phyloP scores from a whole-genome alignment of 2,888 invertebrate genomes.

The Embidobia sp. region DNA sequence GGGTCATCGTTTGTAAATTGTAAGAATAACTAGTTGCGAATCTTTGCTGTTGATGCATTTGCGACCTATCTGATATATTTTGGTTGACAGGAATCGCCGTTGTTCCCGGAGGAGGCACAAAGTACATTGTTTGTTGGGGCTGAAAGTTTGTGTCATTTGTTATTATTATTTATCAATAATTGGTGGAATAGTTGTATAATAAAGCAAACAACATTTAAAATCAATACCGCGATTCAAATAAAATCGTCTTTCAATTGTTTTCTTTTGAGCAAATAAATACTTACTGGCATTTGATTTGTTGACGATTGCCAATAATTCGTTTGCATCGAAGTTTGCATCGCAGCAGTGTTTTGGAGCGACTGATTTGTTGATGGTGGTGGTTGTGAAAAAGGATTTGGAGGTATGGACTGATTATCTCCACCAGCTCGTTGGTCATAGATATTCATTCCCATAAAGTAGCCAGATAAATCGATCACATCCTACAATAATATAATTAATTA shows the following conservation, averaged over 20 bases:
- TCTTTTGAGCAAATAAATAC: slow-evolving; percentile 3
- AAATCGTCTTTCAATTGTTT: background rate
- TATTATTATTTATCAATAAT: no score
- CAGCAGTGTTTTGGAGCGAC: slow-evolving; percentile 68
- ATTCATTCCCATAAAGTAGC: slow-evolving; percentile 79
- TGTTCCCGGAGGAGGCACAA: slow-evolving; percentile 77
- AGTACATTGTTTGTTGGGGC: slow-evolving; percentile 79
- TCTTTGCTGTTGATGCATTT: slow-evolving; percentile 75
- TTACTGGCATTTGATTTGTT: slow-evolving; percentile 76
- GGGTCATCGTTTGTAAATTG: slow-evolving; percentile 77
- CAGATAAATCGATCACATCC: slow-evolving; percentile 77
- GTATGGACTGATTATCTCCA: slow-evolving; percentile 73
- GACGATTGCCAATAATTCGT: slow-evolving; percentile 78
- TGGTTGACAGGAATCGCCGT: slow-evolving; percentile 74
- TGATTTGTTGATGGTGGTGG: slow-evolving; percentile 72
- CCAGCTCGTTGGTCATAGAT: slow-evolving; percentile 76
- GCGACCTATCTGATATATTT: slow-evolving; percentile 73
- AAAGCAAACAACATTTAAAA: no score
- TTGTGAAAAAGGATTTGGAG: slow-evolving; percentile 73
- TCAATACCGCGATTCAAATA: background rate
- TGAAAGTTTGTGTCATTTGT: no score
- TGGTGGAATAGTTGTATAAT: no score
- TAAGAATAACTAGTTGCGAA: slow-evolving; percentile 76
- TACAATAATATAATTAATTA: no score
- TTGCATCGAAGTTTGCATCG: slow-evolving; percentile 72